Base-by-base conservation (phyloP, 2,113 vertebrate genomes). In the Poecilia latipinna region DNA sequence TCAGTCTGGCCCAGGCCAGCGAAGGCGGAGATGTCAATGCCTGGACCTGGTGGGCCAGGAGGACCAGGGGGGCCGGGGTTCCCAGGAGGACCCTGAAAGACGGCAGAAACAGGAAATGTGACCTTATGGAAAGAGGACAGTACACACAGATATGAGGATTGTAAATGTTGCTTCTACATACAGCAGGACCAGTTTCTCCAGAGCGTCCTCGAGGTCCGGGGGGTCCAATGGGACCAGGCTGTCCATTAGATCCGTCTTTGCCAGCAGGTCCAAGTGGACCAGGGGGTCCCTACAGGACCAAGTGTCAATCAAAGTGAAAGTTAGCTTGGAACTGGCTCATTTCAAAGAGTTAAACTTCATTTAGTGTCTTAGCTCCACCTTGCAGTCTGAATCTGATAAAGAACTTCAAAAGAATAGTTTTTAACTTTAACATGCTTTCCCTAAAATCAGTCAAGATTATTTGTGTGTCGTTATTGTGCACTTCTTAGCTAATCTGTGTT, bases 1-100 rank as follows among this genome's bases (percentile, higher is more conserved):
- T 99, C 98, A 0, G 93, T 75, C 85, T 95, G 96, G 33, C 96
- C 94, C 65, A 99, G 85, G 37, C 97, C 97, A 3, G 98, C 97
- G 0, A 98, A 98, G 10, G 97, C 97, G 0, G 98, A 98, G 96
- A 99, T 97, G 93, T 99, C 98, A 1, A 99, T 99, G 63, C 98
- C 98, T 0, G 97, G 96, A 72, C 98, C 98, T 0, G 98, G 97
- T 37, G 98, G 97, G 0, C 98, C 98, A 0, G 98, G 98, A 80
- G 97, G 97, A 7, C 98, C 98, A 2, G 98, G 97, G 3, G 97
- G 97, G 17, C 97, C 98, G 0, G 97, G 39, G 65, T 95, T 97
- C 77, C 98, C 97, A 12, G 97, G 96, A 84, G 98, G 97, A 88
- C 97, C 97, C 97, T 99, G 78, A 61, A 65, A 35, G 28, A 68